These are phyloP conservation scores for Barnardius zonarius DNA, from an alignment of 2,113 vertebrate species.

Conservation along the genomic window DNA sequence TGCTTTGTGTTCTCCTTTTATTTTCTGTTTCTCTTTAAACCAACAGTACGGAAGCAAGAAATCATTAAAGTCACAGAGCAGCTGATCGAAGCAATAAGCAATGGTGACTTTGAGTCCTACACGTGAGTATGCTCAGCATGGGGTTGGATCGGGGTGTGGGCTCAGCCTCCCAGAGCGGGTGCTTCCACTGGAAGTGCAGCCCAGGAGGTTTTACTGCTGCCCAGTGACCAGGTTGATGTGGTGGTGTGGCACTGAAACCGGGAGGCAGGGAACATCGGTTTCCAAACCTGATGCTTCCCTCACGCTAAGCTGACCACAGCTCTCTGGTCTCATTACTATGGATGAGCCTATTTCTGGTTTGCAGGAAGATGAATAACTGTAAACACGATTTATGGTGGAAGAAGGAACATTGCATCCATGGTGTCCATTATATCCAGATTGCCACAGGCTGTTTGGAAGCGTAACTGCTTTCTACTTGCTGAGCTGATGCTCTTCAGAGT, in stretches of 20 bases:
- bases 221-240: neutral
- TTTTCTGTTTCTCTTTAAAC: conserved; percentile 37
- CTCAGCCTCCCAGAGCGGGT: fast-evolving
- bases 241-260: neutral
- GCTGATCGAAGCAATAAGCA: conserved; percentile 93
- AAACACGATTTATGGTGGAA: neutral
- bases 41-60: conserved; percentile 89
- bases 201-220: neutral
- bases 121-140: conserved; percentile 74
- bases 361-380: neutral
- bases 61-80: conserved; percentile 95
- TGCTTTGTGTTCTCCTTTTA: conserved; percentile 16
- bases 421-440: neutral
- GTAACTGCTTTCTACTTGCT: neutral
- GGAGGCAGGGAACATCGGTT: neutral
- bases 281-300: neutral
- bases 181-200: neutral
- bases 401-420: neutral
- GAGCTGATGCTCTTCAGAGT: neutral
- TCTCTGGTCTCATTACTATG: neutral
- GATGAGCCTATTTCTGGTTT: neutral
- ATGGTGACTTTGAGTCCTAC: conserved; percentile 93
- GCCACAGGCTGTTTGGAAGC: neutral
- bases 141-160: neutral
- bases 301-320: neutral